A percentile compares a stretch with the other conserved stretches of the same genome.
phyloP scores from a whole-genome alignment of 1,140 invertebrate species.

The Vanessa atalanta region DNA sequence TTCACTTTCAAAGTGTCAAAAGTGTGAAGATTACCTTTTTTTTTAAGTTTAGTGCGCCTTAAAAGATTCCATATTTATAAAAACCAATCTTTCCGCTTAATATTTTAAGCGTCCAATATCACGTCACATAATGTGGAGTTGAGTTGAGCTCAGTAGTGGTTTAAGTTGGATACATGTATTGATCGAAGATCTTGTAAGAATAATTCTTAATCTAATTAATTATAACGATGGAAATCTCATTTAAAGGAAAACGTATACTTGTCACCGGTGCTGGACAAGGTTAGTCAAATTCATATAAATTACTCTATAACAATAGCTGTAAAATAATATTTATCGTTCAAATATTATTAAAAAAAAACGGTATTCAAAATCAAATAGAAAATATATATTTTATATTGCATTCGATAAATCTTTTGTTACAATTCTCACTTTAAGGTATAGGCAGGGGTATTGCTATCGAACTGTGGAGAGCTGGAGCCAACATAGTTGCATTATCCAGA shows the following conservation, averaged over 20 bases:
- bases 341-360: neutral
- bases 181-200: neutral
- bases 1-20: neutral
- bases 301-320: neutral
- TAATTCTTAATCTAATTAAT: conserved; percentile 4
- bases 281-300: conserved; percentile 58
- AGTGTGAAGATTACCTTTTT: neutral
- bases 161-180: neutral
- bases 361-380: neutral
- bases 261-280: conserved; percentile 93
- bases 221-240: conserved; percentile 79
- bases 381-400: too few species aligned
- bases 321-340: neutral
- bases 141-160: neutral
- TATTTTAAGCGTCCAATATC: neutral
- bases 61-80: neutral
- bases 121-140: neutral
- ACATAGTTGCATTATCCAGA: conserved; percentile 88
- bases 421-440: conserved; percentile 82
- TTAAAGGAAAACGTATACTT: conserved; percentile 88
- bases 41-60: too few species aligned
- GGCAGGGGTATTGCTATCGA: conserved; percentile 86
- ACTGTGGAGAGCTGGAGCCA: conserved; percentile 84
- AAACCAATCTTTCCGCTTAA: neutral
- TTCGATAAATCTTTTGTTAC: neutral